These are phyloP conservation scores for Vannuccia rotundouncinata DNA, from an alignment of 2,888 invertebrate genomes.

Conservation along the genomic window DNA sequence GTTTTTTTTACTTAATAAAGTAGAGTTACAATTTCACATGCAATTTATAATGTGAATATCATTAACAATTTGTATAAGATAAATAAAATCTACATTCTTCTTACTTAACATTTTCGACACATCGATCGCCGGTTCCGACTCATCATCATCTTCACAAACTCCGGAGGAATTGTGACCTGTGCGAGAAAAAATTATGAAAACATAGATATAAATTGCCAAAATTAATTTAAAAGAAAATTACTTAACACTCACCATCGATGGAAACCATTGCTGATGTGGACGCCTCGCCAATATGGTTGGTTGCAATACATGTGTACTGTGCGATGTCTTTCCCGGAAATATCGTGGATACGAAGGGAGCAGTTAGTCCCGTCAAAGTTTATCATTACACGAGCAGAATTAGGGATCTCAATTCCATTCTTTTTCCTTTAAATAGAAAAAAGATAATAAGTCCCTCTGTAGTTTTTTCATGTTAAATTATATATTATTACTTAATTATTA, in stretches of 20 bases:
- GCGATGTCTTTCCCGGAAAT: constrained; percentile 55
- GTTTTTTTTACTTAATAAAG: too few relatives aligned
- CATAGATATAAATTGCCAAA: too few relatives aligned
- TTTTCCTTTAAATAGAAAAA: neutral
- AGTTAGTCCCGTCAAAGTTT: neutral
- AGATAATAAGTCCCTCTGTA: too few relatives aligned
- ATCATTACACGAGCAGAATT: neutral
- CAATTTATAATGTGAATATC: too few relatives aligned
- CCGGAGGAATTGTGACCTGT: too few relatives aligned
- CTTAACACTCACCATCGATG: constrained; percentile 33
- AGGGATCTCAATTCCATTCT: neutral
- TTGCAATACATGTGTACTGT: constrained; percentile 79
- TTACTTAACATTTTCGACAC: neutral
- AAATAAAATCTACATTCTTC: too few relatives aligned
- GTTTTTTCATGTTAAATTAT: too few relatives aligned
- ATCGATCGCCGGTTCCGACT: neutral
- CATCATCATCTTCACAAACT: neutral
- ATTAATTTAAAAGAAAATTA: too few relatives aligned
- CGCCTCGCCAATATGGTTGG: constrained; percentile 66
- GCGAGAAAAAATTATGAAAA: too few relatives aligned
- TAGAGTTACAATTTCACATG: too few relatives aligned
- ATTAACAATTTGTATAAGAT: too few relatives aligned
- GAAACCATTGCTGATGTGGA: constrained; percentile 24
- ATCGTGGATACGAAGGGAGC: constrained; percentile 39
- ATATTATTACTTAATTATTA: too few relatives aligned